Evolutionary conservation across 2,113 vertebrate genomes (phyloP), one percentile per base, ranked within the genome.

Genomic region (Myiopsitta monachus): DNA sequence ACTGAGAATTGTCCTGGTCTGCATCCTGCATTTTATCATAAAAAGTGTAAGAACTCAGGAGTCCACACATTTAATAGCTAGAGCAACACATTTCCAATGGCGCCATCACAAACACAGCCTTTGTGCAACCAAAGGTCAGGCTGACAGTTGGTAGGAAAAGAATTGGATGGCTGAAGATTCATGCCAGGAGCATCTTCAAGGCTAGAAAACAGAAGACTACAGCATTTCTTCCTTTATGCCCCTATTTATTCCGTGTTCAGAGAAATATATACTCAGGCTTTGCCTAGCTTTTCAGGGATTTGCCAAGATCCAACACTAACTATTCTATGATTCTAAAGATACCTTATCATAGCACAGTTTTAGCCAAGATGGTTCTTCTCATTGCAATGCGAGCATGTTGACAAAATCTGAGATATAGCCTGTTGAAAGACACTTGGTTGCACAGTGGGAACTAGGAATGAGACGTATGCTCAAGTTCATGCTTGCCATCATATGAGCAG

Each of bases 201-300:
- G n/a, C 49, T 88, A 38, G 59, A 90, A 94, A 92, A 85, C 4
- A 73, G 70, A 85, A 76, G 31, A 28, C n/a, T 86, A 38, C 43
- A 68, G 9, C 63, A 83, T 49, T 96, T 91, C 28, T 82, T 55
- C 17, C 46, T 92, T 90, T 62, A 91, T 77, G 14, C 38, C 16
- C 24, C 14, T 91, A 26, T 91, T 94, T 88, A 87, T 49, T 95
- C 64, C 87, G 14, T 67, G 41, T 83, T 83, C 67, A 54, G 26
- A 76, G 31, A 83, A 93, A 81, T 83, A 86, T 62, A 91, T 88
- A 80, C 49, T 87, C 30, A 14, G 87, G 44, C 44, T 94, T 96
- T 83, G n/a, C 22, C 66, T 83, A 73, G 11, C 49, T 92, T 95
- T 88, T 70, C 46, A 67, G 72, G 72, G 83, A 83, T 49, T 92